Evolutionary conservation across 2,888 invertebrate genomes (phyloP).

Genomic region (Thera britannica): DNA sequence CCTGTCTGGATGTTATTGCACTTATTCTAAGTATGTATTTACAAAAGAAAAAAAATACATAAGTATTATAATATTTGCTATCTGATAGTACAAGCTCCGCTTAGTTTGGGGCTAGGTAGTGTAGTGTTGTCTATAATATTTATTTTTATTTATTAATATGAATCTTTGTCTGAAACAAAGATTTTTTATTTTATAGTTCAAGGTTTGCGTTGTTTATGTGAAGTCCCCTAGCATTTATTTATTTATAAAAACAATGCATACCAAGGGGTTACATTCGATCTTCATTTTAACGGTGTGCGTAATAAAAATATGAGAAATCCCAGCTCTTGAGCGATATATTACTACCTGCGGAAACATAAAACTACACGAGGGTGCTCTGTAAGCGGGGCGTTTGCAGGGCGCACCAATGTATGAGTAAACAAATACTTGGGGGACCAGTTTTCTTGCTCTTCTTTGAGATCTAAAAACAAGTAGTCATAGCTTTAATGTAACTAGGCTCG

Average conservation of each 20-base stretch:
- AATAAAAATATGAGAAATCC: slow-evolving; percentile 78
- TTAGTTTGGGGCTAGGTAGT: too few species aligned
- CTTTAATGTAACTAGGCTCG: background rate
- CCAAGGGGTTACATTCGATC: slow-evolving; percentile 59
- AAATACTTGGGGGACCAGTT: background rate
- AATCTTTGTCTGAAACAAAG: too few species aligned
- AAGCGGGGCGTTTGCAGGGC: slow-evolving; percentile 46
- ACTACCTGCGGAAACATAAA: slow-evolving; percentile 76
- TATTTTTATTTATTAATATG: too few species aligned
- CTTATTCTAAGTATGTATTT: too few species aligned
- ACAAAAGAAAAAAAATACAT: too few species aligned
- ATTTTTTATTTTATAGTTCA: too few species aligned
- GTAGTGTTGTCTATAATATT: too few species aligned
- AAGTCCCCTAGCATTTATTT: background rate
- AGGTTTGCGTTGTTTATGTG: too few species aligned
- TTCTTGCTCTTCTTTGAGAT: background rate
- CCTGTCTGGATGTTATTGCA: too few species aligned
- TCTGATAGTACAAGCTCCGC: too few species aligned
- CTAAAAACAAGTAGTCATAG: background rate
- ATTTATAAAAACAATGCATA: slow-evolving; percentile 7
- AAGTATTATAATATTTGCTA: too few species aligned
- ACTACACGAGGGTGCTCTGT: slow-evolving; percentile 50
- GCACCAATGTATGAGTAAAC: background rate
- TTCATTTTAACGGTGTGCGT: slow-evolving; percentile 69
- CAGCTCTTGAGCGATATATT: slow-evolving; percentile 71